Percentiles rank a stretch among this genome's conserved stretches.
These are phyloP conservation scores for Pionites leucogaster DNA, from an alignment of 2,113 vertebrate species.

Conservation along the genomic window DNA sequence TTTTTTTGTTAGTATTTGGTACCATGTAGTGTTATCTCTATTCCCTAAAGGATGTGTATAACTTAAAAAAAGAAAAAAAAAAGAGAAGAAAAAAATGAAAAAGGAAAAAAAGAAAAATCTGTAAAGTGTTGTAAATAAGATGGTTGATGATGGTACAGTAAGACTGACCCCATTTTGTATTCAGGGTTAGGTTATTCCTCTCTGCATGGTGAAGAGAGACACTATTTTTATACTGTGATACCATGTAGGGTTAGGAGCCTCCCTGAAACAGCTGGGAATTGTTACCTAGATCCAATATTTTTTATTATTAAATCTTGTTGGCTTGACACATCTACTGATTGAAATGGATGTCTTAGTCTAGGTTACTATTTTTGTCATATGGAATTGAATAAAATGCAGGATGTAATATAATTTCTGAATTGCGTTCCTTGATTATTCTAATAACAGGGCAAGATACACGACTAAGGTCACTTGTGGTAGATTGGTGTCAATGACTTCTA, in stretches of 20 bases:
- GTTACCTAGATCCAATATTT: conserved; percentile 80
- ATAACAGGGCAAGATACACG: conserved; percentile 10
- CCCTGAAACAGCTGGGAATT: conserved; percentile 71
- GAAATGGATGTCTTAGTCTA: conserved; percentile 83
- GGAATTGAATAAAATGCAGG: conserved; percentile 85
- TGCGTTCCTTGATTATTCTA: conserved; percentile 72
- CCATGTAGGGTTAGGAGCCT: conserved; percentile 73
- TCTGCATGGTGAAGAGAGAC: conserved; percentile 77
- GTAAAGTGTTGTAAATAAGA: conserved; percentile 79
- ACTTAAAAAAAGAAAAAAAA: not conserved
- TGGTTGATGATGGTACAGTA: conserved; percentile 60
- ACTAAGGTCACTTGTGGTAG: not conserved
- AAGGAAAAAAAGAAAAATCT: conserved; percentile 25
- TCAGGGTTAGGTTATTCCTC: conserved; percentile 71
- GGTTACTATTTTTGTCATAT: conserved; percentile 83
- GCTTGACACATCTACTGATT: conserved; percentile 82
- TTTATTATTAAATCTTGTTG: conserved; percentile 81
- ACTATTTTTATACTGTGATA: conserved; percentile 82
- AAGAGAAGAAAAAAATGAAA: not conserved
- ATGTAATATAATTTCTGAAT: conserved; percentile 77
- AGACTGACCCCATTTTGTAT: conserved; percentile 65
- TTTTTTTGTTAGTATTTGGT: conserved; percentile 69
- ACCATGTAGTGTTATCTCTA: conserved; percentile 71
- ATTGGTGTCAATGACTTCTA: conserved; percentile 19
- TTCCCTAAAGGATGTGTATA: conserved; percentile 71